A percentile compares a stretch with the other conserved stretches of the same genome.
phyloP scores from a whole-genome alignment of 1,140 invertebrate genomes.

The Dicyema japonicum region DNA sequence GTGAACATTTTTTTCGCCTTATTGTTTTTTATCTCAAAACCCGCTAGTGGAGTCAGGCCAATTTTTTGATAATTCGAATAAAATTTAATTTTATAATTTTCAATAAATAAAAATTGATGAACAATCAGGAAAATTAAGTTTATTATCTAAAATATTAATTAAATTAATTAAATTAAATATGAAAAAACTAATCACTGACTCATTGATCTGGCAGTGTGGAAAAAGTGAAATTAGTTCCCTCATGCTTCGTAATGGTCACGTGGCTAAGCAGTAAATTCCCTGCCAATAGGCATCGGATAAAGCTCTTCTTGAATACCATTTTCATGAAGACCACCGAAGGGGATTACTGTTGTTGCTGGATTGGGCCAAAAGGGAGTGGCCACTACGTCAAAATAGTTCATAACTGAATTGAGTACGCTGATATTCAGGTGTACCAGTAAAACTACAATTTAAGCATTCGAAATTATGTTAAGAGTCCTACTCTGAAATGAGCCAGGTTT shows the following conservation, averaged over 20 bases:
- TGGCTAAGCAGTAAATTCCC: constrained; percentile 33
- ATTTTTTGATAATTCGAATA: too few species aligned
- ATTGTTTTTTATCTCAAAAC: too few species aligned
- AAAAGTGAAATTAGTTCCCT: constrained; percentile 76
- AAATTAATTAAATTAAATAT: too few species aligned
- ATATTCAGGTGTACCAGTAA: too few species aligned
- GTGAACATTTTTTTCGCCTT: too few species aligned
- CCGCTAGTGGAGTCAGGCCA: too few species aligned
- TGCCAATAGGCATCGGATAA: constrained; percentile 34
- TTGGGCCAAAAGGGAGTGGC: constrained; percentile 65
- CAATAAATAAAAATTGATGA: too few species aligned
- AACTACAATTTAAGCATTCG: too few species aligned
- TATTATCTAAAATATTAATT: too few species aligned
- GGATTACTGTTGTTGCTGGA: constrained; percentile 92
- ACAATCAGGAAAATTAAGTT: too few species aligned
- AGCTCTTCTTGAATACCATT: constrained; percentile 63
- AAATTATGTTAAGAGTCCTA: constrained; percentile 51
- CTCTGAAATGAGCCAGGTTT: constrained; percentile 48
- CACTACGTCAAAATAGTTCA: constrained; percentile 63
- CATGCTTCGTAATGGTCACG: constrained; percentile 76
- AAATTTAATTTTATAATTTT: too few species aligned
- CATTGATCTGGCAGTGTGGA: constrained; percentile 67
- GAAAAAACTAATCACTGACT: constrained; percentile 27
- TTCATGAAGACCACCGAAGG: constrained; percentile 42
- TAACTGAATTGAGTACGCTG: constrained; percentile 40